Percentiles rank a stretch among this genome's conserved stretches.
Conservation (phyloP, 2,797 vertebrate genomes). For the Balearica regulorum region DNA sequence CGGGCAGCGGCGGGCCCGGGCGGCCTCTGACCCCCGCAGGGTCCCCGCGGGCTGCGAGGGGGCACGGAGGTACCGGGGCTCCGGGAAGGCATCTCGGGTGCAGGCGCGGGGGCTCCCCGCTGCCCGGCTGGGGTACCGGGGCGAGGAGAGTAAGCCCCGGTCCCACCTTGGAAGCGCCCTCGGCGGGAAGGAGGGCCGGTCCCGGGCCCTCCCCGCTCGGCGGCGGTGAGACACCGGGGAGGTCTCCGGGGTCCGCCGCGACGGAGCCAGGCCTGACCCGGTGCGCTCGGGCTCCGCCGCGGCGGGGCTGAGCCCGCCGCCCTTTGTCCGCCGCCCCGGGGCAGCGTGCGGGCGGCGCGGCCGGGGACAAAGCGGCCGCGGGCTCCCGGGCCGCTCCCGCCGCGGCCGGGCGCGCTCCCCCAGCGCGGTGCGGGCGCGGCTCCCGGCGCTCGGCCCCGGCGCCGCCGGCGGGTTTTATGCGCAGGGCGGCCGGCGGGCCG, state of each 20-base stretch:
- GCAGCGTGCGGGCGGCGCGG: slow-evolving; percentile 25
- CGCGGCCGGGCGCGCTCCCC: background rate
- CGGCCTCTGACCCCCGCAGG: background rate
- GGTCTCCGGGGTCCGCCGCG: background rate
- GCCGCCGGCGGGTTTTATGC: slow-evolving; percentile 41
- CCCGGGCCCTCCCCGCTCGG: background rate
- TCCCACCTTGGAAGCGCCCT: background rate
- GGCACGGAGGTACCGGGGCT: background rate
- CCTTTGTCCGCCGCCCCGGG: slow-evolving; percentile 13
- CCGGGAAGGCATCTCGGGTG: background rate
- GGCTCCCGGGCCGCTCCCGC: background rate
- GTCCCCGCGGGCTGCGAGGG: background rate
- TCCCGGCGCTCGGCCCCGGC: background rate
- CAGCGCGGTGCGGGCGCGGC: background rate
- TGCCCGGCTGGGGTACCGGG: background rate
- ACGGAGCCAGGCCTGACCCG: too few species aligned
- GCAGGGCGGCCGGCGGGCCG: slow-evolving; percentile 52
- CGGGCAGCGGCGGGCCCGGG: background rate
- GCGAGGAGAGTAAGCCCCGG: background rate
- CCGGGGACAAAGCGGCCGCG: background rate
- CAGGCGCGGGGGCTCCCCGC: background rate
- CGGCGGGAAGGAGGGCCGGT: background rate
- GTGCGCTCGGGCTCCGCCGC: background rate
- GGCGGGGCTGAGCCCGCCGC: background rate
- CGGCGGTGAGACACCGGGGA: background rate